These are phyloP conservation scores for Macropus fuliginosus DNA, from an alignment of 2,797 vertebrate species.

Conservation along the genomic window DNA sequence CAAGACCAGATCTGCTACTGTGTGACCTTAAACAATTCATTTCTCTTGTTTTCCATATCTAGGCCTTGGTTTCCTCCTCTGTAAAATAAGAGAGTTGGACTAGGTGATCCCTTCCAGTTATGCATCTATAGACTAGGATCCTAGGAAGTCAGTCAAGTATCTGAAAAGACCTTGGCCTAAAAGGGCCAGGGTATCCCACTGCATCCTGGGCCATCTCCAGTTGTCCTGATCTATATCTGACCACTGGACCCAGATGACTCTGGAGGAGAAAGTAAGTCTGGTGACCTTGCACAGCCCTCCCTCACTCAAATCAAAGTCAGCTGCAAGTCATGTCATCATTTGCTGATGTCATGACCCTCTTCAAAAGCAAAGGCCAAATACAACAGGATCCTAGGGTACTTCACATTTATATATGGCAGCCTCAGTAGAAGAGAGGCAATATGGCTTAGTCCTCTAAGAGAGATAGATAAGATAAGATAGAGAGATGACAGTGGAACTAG, in stretches of 20 bases:
- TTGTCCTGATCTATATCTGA: too few relatives aligned
- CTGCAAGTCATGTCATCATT: too few relatives aligned
- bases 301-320: too few relatives aligned
- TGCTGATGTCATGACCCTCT: too few relatives aligned
- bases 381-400: background rate
- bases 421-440: background rate
- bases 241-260: too few relatives aligned
- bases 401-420: background rate
- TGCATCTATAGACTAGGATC: background rate
- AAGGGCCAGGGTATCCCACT: too few relatives aligned
- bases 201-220: too few relatives aligned
- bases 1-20: background rate
- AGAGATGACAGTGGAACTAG: background rate
- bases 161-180: too few relatives aligned
- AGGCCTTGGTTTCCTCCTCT: background rate
- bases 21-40: background rate
- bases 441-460: too few relatives aligned
- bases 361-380: too few relatives aligned
- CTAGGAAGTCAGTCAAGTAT: background rate
- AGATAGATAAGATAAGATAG: background rate
- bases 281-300: too few relatives aligned
- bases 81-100: background rate
- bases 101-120: background rate
- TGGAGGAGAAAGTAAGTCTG: too few relatives aligned
- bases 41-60: background rate